These are phyloP conservation scores for Limnephilus auricula DNA, from an alignment of 2,888 invertebrate species.

Conservation along the genomic window DNA sequence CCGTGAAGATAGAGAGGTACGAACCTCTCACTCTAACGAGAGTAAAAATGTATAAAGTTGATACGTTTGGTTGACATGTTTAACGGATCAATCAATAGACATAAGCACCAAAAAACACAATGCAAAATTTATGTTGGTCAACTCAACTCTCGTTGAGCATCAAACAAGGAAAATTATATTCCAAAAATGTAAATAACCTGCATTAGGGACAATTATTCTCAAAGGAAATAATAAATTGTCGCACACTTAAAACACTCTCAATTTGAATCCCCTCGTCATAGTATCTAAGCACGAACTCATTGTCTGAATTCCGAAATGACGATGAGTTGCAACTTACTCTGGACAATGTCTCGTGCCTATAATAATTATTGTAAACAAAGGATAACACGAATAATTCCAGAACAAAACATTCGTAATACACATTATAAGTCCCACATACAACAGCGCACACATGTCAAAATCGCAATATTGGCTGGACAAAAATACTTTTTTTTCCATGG, in stretches of 20 bases:
- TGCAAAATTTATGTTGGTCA: no score
- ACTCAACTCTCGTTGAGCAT: no score
- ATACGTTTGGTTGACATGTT: no score
- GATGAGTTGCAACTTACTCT: constrained; percentile 36
- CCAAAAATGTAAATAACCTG: background rate
- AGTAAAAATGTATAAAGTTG: no score
- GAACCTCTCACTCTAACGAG: no score
- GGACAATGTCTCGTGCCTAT: constrained; percentile 15
- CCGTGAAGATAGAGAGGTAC: no score
- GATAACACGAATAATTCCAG: constrained; percentile 14
- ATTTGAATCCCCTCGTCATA: background rate
- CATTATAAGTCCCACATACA: background rate
- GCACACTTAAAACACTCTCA: background rate
- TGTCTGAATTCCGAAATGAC: background rate
- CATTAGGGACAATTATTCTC: background rate
- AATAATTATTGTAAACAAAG: constrained; percentile 25
- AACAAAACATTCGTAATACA: constrained; percentile 22
- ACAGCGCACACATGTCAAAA: background rate
- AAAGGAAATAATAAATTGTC: background rate
- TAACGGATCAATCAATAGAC: no score
- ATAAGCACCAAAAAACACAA: no score
- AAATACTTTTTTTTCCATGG: background rate
- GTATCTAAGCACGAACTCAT: background rate
- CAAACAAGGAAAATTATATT: no score
- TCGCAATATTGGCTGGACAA: background rate